Evolutionary conservation across 92 coral and sea anemone species (phyloP).

Genomic region (Diadumene lineata): DNA sequence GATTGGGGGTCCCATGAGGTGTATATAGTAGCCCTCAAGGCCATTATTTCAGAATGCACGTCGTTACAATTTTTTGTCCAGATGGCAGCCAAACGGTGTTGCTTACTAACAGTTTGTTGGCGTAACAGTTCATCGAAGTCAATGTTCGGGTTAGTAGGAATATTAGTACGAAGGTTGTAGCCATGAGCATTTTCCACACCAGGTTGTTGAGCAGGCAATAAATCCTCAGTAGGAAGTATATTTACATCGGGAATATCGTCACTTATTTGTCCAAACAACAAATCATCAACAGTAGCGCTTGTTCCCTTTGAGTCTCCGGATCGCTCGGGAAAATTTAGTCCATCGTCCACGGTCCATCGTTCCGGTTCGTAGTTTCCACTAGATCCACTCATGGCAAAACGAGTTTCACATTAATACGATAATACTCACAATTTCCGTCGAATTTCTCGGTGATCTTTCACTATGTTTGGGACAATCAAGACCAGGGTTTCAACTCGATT

Average conservation of each 20-base stretch:
- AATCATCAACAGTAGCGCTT: slow-evolving; percentile 6
- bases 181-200: slow-evolving; percentile 16
- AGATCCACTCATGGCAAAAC: slow-evolving; percentile 5
- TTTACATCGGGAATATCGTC: not conserved
- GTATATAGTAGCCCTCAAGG: slow-evolving; percentile 20
- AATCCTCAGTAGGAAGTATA: slow-evolving; percentile 10
- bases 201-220: not conserved
- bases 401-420: too few species aligned
- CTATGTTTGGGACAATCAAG: not conserved
- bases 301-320: slow-evolving; percentile 5
- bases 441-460: too few species aligned
- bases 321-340: not conserved
- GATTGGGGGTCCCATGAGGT: slow-evolving; percentile 22
- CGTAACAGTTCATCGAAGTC: slow-evolving; percentile 24
- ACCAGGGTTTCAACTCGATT: too few species aligned
- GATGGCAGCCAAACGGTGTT: slow-evolving; percentile 24
- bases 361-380: slow-evolving; percentile 4
- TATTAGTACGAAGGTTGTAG: slow-evolving; percentile 16
- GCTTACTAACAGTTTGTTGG: slow-evolving; percentile 30
- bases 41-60: slow-evolving; percentile 15
- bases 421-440: too few species aligned
- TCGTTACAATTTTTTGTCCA: slow-evolving; percentile 27
- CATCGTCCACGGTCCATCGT: slow-evolving; percentile 3
- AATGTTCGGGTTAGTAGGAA: slow-evolving; percentile 23
- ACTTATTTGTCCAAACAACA: slow-evolving; percentile 14